A percentile compares a stretch with the other conserved stretches of the same genome.
phyloP scores from a whole-genome alignment of 2,113 vertebrate species.

The Urocynchramus pylzowi region DNA sequence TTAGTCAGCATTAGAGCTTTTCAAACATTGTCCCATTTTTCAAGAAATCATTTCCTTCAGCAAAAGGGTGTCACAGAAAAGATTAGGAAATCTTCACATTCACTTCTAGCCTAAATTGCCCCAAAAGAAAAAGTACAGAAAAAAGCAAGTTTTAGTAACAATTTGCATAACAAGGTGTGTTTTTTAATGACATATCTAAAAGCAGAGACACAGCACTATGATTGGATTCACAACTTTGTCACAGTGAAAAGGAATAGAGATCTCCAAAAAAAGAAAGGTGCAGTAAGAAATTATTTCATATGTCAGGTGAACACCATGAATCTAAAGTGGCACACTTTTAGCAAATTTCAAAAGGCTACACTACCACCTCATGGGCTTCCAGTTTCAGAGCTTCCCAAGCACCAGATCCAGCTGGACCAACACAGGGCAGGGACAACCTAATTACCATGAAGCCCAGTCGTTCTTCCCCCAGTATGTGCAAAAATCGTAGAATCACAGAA shows the following conservation, averaged over 20 bases:
- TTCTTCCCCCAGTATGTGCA: not conserved
- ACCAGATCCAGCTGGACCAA: not conserved
- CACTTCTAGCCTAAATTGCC: not conserved
- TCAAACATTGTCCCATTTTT: not conserved
- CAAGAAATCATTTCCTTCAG: not conserved
- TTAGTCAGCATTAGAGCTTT: not conserved
- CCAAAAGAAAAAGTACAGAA: not conserved
- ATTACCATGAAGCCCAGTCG: not conserved
- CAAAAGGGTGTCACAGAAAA: not conserved
- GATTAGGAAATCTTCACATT: not conserved
- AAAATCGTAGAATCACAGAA: not conserved
- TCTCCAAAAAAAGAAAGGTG: not conserved
- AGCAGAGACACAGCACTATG: not conserved
- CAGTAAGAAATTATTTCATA: not conserved
- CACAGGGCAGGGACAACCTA: not conserved
- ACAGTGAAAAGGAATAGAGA: not conserved
- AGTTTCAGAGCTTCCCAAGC: not conserved
- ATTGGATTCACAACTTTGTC: not conserved
- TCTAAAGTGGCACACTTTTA: not conserved
- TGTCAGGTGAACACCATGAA: not conserved
- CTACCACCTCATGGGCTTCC: not conserved
- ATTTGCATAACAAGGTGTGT: not conserved
- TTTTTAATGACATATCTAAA: not conserved
- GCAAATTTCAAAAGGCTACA: not conserved
- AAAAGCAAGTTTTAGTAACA: not conserved